Base-by-base conservation (phyloP, 2,113 vertebrate species). In the Axis porcinus region DNA sequence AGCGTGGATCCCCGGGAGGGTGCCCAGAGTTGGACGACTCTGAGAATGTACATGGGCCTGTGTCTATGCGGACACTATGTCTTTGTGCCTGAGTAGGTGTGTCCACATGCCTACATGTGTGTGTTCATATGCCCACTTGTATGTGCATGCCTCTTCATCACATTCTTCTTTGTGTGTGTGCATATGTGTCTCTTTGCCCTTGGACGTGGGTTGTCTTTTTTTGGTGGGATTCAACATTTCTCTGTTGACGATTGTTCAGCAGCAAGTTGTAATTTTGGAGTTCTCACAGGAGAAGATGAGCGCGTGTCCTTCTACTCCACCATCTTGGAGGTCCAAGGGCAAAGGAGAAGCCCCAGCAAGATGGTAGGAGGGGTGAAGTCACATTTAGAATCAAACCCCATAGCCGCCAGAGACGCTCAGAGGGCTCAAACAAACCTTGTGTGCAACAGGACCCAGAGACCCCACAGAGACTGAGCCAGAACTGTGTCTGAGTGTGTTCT, bases 1-100 rank as follows among this genome's bases (percentile, higher is more conserved):
- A 98, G 98, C 93, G 4, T 57, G 94, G 98, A 95, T 9, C 78
- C 91, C 92, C 67, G 81, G 94, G 96, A 95, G 96, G 92, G 47
- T 6, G 27, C 40, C 3, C 23, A 17, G 96, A 28, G 57, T n/a
- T 0, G 1, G 23, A 82, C 0, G 2, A 74, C 89, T 76, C 36
- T 62, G 70, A 67, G 86, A 33, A 33, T 78, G 17, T 2, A 8
- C 0, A 7, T 36, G 85, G 16, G 21, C 23, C 28, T 0, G 16
- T 21, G 40, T 86, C 7, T 7, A 21, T 14, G 19, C 28, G 15
- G 74, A 47, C 23, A 17, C 1, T 27, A 28, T 3, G 15, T 33
- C 43, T 50, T 83, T n/a, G 64, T 60, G 47, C 43, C 74, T 55
- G 70, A 74, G 33, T 16, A 25, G 25, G 3, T 36, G 11, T 43